Conservation (phyloP, 2,797 vertebrate genomes). For the Hipposideros larvatus region DNA sequence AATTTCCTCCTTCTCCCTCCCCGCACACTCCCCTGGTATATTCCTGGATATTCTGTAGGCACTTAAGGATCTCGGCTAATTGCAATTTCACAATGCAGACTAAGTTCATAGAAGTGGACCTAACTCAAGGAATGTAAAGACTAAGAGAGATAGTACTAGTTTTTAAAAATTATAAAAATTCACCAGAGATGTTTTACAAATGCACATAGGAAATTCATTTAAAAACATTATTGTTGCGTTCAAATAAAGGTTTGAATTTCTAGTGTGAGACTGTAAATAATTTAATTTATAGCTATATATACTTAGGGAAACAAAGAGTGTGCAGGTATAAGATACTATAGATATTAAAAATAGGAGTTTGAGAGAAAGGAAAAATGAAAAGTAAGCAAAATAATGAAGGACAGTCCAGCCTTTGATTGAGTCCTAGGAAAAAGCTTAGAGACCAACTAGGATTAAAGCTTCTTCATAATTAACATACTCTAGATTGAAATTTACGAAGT, state of each 20-base stretch:
- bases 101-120: neutral
- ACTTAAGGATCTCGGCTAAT: neutral
- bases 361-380: slow-evolving; percentile 11
- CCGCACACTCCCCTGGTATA: too few species aligned
- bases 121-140: neutral
- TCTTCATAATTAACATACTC: neutral
- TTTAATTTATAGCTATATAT: neutral
- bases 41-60: neutral
- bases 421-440: neutral
- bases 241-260: slow-evolving; percentile 2
- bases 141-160: neutral
- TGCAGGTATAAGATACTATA: neutral
- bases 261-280: neutral
- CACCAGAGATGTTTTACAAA: neutral
- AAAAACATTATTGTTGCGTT: neutral
- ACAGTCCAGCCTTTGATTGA: neutral
- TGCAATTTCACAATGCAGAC: neutral
- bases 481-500: slow-evolving; percentile 20
- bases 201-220: too few species aligned
- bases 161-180: neutral
- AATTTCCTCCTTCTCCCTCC: neutral
- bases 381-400: neutral
- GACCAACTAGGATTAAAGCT: neutral
- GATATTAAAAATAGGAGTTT: neutral
- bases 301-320: neutral